A percentile compares a stretch with the other conserved stretches of the same genome.
Conservation (phyloP, 2,888 invertebrate species). For the Polyommatus iphigenia region DNA sequence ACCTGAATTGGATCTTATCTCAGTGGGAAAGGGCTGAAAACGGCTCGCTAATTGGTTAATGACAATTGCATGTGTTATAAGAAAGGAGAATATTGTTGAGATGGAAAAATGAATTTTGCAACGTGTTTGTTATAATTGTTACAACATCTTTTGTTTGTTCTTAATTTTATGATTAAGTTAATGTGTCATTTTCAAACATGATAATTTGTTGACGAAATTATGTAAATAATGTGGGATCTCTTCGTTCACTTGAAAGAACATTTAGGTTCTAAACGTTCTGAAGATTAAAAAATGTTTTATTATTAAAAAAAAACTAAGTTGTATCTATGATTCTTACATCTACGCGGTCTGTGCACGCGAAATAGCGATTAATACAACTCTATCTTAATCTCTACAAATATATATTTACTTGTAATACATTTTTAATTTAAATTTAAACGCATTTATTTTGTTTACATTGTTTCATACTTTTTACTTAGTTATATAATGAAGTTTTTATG, state of each 20-base stretch:
- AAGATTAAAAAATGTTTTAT: not conserved
- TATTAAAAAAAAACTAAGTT: not conserved
- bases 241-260: too few relatives aligned
- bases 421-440: constrained; percentile 28
- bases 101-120: constrained; percentile 59
- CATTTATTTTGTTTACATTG: constrained; percentile 4
- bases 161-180: not conserved
- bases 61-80: constrained; percentile 61
- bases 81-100: constrained; percentile 56
- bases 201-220: not conserved
- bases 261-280: not conserved
- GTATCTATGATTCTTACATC: constrained; percentile 15
- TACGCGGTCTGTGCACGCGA: constrained; percentile 26
- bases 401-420: constrained; percentile 29
- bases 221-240: too few relatives aligned
- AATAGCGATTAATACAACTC: constrained; percentile 17
- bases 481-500: not conserved
- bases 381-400: constrained; percentile 28
- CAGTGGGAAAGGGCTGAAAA: constrained; percentile 53
- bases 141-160: not conserved
- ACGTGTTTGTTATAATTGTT: constrained; percentile 68
- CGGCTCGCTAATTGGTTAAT: constrained; percentile 66
- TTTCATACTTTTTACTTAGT: not conserved
- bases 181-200: not conserved
- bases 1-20: constrained; percentile 61